A percentile compares a stretch with the other conserved stretches of the same genome.
These are phyloP conservation scores for Nerophis lumbriciformis DNA, from an alignment of 2,113 vertebrate genomes.

Conservation along the genomic window DNA sequence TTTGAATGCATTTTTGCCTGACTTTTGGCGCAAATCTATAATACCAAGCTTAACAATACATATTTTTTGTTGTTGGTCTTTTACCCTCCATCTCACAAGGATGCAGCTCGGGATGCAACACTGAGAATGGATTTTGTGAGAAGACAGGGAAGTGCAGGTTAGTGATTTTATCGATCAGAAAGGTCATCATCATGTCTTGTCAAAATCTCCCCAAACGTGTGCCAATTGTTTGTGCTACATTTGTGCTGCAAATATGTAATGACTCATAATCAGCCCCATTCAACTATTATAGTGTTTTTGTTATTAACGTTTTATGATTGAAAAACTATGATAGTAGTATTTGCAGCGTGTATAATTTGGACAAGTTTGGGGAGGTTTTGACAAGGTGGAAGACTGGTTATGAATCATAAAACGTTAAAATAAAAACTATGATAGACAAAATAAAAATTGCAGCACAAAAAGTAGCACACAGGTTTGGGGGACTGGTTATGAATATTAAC, in stretches of 20 bases:
- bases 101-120: slow-evolving; percentile 80
- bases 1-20: slow-evolving; percentile 9
- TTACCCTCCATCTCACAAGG: slow-evolving; percentile 57
- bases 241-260: neutral
- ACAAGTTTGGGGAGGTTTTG: too few species aligned
- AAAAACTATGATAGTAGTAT: too few species aligned
- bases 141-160: slow-evolving; percentile 86
- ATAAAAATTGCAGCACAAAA: too few species aligned
- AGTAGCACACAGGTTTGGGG: too few species aligned
- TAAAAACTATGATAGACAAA: too few species aligned
- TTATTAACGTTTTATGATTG: too few species aligned
- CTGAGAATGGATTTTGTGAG: slow-evolving; percentile 83
- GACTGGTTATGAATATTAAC: too few species aligned
- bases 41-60: slow-evolving; percentile 5
- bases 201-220: too few species aligned
- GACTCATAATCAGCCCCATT: slow-evolving; percentile 18
- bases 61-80: neutral
- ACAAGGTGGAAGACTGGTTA: too few species aligned
- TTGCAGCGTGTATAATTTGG: too few species aligned
- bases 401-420: too few species aligned
- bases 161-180: slow-evolving; percentile 31
- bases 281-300: neutral
- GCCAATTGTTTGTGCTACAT: too few species aligned
- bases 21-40: slow-evolving; percentile 14
- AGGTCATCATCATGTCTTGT: slow-evolving; percentile 4